Conservation (phyloP, 2,113 vertebrate species). For the Syngnathus floridae region DNA sequence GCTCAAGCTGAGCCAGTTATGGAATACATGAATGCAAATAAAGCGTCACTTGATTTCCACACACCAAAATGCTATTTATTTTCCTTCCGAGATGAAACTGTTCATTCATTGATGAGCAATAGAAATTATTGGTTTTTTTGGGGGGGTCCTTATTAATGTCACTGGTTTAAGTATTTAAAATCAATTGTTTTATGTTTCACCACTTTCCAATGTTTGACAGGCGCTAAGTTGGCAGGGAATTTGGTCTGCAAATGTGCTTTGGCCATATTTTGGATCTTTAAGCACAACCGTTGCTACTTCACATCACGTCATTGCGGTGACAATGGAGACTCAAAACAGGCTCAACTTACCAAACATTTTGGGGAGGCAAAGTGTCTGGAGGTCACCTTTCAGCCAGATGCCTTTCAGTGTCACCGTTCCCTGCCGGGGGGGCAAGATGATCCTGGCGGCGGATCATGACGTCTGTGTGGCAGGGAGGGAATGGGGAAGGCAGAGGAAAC, state of each 20-base stretch:
- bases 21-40: slow-evolving; percentile 17
- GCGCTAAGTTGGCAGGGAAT: too few species aligned
- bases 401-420: slow-evolving; percentile 50
- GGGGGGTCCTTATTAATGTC: background rate
- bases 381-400: slow-evolving; percentile 63
- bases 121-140: background rate
- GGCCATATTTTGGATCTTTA: background rate
- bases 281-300: background rate
- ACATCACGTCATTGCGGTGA: background rate
- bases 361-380: slow-evolving; percentile 53
- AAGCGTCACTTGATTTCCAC: slow-evolving; percentile 31
- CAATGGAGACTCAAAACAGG: background rate
- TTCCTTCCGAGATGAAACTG: background rate
- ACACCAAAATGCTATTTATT: background rate
- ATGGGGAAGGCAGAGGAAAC: slow-evolving; percentile 22
- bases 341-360: slow-evolving; percentile 61
- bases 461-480: slow-evolving; percentile 37
- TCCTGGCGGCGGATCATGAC: slow-evolving; percentile 42
- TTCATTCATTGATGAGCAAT: background rate
- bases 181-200: too few species aligned
- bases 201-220: too few species aligned
- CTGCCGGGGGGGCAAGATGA: slow-evolving; percentile 39
- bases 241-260: background rate
- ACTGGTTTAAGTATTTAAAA: background rate
- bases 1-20: slow-evolving; percentile 9